Conservation (phyloP, 2,113 vertebrate genomes). For the Orientallactaga bullata region DNA sequence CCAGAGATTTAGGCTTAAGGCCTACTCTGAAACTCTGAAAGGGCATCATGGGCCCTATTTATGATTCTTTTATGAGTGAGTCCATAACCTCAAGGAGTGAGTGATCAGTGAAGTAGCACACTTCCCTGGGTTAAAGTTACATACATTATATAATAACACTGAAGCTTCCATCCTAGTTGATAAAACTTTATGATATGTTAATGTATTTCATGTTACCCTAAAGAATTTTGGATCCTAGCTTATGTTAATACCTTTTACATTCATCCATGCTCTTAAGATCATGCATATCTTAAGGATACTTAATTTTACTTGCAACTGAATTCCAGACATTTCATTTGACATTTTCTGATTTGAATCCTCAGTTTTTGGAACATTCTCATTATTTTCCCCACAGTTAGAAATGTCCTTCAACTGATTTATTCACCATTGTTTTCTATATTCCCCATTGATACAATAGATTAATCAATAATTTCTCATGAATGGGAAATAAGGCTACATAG, state of each 20-base stretch:
- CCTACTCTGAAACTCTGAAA: not conserved
- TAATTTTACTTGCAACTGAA: conserved; percentile 30
- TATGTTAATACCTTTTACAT: conserved; percentile 19
- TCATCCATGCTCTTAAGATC: conserved; percentile 46
- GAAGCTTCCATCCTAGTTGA: not conserved
- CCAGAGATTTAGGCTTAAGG: conserved; percentile 27
- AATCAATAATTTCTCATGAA: conserved; percentile 22
- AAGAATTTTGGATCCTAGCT: conserved; percentile 31
- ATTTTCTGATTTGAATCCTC: conserved; percentile 36
- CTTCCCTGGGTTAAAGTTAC: conserved; percentile 27
- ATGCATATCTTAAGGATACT: conserved; percentile 35
- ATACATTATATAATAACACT: not conserved
- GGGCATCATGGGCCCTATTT: not conserved
- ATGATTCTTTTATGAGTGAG: conserved; percentile 6
- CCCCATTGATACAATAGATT: conserved; percentile 43
- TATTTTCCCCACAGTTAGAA: conserved; percentile 6
- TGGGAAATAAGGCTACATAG: conserved; percentile 38
- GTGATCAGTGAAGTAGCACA: not conserved
- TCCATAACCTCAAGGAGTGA: conserved; percentile 11
- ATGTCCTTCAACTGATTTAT: conserved; percentile 28
- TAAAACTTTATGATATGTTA: conserved; percentile 43
- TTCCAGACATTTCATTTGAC: conserved; percentile 47
- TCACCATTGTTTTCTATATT: conserved; percentile 44
- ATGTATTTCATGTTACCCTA: conserved; percentile 20
- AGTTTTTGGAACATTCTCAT: conserved; percentile 2